Evolutionary conservation across 1,140 invertebrate species (phyloP).

Genomic region (Drosophila bipectinata): DNA sequence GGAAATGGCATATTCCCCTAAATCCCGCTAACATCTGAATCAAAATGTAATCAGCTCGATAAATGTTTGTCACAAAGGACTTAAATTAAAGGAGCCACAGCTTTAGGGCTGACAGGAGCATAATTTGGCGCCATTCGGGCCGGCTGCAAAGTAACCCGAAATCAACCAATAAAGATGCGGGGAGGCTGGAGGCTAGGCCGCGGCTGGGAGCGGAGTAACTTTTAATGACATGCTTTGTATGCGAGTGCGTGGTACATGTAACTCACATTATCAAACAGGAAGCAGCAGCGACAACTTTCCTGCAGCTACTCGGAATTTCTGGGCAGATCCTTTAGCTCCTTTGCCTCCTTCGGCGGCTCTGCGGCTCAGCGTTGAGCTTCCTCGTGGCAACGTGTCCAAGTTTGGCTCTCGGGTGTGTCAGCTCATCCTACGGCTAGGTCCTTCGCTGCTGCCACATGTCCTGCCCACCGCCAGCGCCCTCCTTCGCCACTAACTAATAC

Average conservation of each 20-base stretch:
- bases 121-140: neutral
- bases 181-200: neutral
- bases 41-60: neutral
- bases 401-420: constrained; percentile 57
- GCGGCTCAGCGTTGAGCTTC: constrained; percentile 26
- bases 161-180: constrained; percentile 23
- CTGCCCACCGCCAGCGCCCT: constrained; percentile 5
- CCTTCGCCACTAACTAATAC: constrained; percentile 62
- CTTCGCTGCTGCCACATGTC: constrained; percentile 57
- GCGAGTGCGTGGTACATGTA: constrained; percentile 71
- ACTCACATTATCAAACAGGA: constrained; percentile 72
- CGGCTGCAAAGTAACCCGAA: constrained; percentile 2
- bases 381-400: constrained; percentile 64
- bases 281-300: constrained; percentile 54
- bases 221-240: constrained; percentile 80
- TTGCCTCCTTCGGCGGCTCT: constrained; percentile 1
- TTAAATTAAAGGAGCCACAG: neutral
- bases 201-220: constrained; percentile 35
- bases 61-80: neutral
- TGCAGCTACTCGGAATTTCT: neutral
- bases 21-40: neutral
- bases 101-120: neutral
- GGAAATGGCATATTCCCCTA: neutral
- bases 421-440: constrained; percentile 62
- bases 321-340: neutral